These are phyloP conservation scores for Sebastes glaucus DNA, from an alignment of 2,797 vertebrate species.

Conservation along the genomic window DNA sequence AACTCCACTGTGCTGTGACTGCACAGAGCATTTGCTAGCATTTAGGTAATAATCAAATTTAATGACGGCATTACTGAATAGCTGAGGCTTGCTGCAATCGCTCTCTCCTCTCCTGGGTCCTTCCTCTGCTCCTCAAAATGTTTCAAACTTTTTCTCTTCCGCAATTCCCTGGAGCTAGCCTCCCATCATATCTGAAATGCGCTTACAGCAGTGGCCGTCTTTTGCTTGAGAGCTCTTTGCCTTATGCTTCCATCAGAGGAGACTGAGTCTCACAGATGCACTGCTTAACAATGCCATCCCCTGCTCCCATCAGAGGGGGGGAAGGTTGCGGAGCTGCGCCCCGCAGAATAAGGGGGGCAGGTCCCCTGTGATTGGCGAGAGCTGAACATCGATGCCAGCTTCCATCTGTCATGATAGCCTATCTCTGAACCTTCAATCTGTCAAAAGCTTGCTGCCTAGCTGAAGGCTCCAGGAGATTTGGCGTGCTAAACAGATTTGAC, in stretches of 20 bases:
- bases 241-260: constrained; percentile 99
- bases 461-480: constrained; percentile 99
- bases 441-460: constrained; percentile 99
- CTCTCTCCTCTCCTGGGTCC: constrained; percentile 81
- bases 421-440: constrained; percentile 99
- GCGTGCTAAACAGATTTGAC: constrained; percentile 99
- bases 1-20: constrained; percentile 60
- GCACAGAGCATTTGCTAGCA: constrained; percentile 64
- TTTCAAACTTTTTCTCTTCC: constrained; percentile 92
- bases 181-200: constrained; percentile 98
- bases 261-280: constrained; percentile 99
- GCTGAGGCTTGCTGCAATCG: constrained; percentile 68
- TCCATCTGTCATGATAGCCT: constrained; percentile 99
- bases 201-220: constrained; percentile 98
- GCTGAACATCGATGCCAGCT: constrained; percentile 99
- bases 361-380: constrained; percentile 99
- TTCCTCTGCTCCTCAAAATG: constrained; percentile 90
- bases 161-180: constrained; percentile 90
- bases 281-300: constrained; percentile 99
- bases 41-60: constrained; percentile 83
- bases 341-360: constrained; percentile 99
- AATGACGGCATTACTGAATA: constrained; percentile 78
- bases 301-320: constrained; percentile 96
- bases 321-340: constrained; percentile 96
- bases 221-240: constrained; percentile 97